Conservation (phyloP, 2,797 vertebrate genomes). For the Lemur catta region DNA sequence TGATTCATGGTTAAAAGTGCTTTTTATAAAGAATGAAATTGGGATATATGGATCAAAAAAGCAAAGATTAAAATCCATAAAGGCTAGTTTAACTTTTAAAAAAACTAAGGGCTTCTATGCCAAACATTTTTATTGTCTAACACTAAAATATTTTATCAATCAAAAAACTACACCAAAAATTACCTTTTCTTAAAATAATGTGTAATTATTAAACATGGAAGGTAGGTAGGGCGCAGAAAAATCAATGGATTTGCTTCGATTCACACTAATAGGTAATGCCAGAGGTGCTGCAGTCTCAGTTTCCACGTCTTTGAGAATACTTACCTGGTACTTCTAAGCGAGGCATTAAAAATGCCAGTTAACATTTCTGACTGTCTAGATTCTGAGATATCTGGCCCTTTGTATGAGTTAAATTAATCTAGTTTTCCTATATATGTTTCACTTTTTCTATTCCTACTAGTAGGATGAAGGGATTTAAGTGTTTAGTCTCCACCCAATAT, state of each 20-base stretch:
- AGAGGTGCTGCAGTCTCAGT: background rate
- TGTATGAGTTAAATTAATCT: background rate
- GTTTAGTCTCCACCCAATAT: background rate
- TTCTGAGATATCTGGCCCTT: background rate
- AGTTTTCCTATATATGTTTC: background rate
- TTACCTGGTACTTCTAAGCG: background rate
- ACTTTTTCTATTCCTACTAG: background rate
- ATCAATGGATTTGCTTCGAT: background rate
- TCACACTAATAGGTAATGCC: background rate
- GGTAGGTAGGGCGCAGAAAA: background rate
- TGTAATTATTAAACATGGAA: background rate
- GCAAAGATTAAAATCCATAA: background rate
- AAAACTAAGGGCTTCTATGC: slow-evolving; percentile 13
- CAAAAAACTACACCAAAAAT: slow-evolving; percentile 6
- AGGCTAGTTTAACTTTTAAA: background rate
- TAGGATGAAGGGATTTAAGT: background rate
- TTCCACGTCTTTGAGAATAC: background rate
- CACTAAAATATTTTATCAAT: slow-evolving; percentile 1
- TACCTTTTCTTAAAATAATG: background rate
- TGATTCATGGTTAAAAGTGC: background rate
- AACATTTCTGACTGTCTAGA: background rate
- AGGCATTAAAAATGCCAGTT: background rate
- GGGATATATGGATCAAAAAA: background rate
- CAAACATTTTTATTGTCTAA: background rate
- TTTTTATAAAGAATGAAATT: slow-evolving; percentile 1